These are phyloP conservation scores for Phania funesta DNA, from an alignment of 2,888 invertebrate species.

Conservation along the genomic window DNA sequence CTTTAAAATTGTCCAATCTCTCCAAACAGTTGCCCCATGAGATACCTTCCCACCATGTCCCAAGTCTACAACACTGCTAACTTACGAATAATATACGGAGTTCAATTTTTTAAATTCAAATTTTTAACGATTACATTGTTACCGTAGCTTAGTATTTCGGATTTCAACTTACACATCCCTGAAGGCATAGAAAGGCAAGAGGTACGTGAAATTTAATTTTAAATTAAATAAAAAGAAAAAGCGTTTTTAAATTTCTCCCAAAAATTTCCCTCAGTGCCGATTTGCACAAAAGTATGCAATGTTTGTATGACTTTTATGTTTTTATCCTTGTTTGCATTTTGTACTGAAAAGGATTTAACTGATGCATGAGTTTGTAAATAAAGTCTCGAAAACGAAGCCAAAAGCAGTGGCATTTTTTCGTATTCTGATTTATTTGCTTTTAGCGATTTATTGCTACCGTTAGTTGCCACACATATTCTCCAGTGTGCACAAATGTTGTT, in stretches of 20 bases:
- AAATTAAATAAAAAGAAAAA: slow-evolving; percentile 1
- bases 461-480: slow-evolving; percentile 66
- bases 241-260: neutral
- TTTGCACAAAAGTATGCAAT: slow-evolving; percentile 47
- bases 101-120: too few relatives aligned
- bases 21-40: too few relatives aligned
- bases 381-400: slow-evolving; percentile 69
- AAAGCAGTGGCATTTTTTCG: slow-evolving; percentile 75
- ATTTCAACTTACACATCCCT: neutral
- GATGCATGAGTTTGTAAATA: slow-evolving; percentile 68
- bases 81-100: too few relatives aligned
- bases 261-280: slow-evolving; percentile 19
- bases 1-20: too few relatives aligned
- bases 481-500: slow-evolving; percentile 48
- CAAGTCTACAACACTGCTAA: too few relatives aligned
- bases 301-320: slow-evolving; percentile 48
- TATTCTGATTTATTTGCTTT: slow-evolving; percentile 79
- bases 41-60: too few relatives aligned
- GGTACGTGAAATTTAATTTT: slow-evolving; percentile 8
- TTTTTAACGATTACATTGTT: neutral
- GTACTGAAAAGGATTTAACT: slow-evolving; percentile 62
- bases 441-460: slow-evolving; percentile 79
- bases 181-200: neutral
- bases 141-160: neutral
- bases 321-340: slow-evolving; percentile 62